These are phyloP conservation scores for Limnothrissa miodon DNA, from an alignment of 2,113 vertebrate species.

Conservation along the genomic window DNA sequence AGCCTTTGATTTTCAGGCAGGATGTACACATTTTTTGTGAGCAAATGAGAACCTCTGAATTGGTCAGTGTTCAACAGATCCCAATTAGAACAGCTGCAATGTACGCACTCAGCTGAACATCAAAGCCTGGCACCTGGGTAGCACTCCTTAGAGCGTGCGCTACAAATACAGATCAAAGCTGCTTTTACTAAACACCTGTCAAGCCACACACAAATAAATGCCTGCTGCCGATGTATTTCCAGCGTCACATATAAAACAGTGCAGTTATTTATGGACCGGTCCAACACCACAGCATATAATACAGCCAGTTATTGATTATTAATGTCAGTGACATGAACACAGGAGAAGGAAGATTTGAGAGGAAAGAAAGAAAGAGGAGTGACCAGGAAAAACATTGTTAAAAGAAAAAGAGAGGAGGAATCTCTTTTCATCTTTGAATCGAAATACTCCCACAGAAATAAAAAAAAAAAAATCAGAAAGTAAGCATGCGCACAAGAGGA, in stretches of 20 bases:
- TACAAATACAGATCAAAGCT: conserved; percentile 6
- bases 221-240: not conserved
- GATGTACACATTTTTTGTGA: not conserved
- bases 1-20: not conserved
- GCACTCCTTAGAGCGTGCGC: not conserved
- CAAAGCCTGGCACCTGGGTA: not conserved
- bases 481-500: not conserved
- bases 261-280: not conserved
- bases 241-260: not conserved
- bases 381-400: not conserved
- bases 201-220: not conserved
- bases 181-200: conserved; percentile 14
- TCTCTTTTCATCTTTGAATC: not conserved
- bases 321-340: conserved; percentile 4
- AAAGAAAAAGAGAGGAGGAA: not conserved
- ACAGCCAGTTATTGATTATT: not conserved
- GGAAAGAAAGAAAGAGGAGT: not conserved
- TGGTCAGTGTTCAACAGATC: not conserved
- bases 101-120: not conserved
- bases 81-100: conserved; percentile 1
- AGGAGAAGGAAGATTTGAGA: not conserved
- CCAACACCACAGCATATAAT: not conserved
- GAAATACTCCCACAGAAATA: conserved; percentile 6
- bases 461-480: not conserved
- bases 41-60: not conserved